These are phyloP conservation scores for Globodera rostochiensis DNA, from an alignment of 1,140 invertebrate genomes.

Conservation along the genomic window DNA sequence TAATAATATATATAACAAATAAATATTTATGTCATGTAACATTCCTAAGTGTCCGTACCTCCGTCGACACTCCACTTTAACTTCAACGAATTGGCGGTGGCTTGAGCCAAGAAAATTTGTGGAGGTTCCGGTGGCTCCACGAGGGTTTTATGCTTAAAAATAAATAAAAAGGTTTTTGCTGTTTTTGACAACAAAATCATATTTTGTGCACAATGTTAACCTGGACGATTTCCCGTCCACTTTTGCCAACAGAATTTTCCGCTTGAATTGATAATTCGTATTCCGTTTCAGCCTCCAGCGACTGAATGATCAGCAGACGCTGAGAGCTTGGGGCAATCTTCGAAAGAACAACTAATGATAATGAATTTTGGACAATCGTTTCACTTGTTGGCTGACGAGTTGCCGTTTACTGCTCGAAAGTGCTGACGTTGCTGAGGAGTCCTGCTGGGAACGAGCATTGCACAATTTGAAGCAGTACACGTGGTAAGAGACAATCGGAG, in stretches of 20 bases:
- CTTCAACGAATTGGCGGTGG: slow-evolving; percentile 50
- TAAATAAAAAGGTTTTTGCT: background rate
- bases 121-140: slow-evolving; percentile 53
- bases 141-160: slow-evolving; percentile 22
- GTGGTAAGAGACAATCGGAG: slow-evolving; percentile 36
- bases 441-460: background rate
- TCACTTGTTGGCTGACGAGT: slow-evolving; percentile 35
- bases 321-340: slow-evolving; percentile 21
- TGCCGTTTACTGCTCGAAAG: slow-evolving; percentile 17
- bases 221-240: slow-evolving; percentile 29
- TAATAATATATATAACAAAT: background rate
- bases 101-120: slow-evolving; percentile 36
- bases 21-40: too few species aligned
- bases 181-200: background rate
- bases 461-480: slow-evolving; percentile 28
- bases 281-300: slow-evolving; percentile 38
- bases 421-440: background rate
- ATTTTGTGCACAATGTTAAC: slow-evolving; percentile 1
- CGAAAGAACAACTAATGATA: slow-evolving; percentile 8
- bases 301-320: slow-evolving; percentile 24
- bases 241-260: slow-evolving; percentile 46
- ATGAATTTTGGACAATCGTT: slow-evolving; percentile 11
- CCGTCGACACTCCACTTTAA: slow-evolving; percentile 50
- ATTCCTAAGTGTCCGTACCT: slow-evolving; percentile 9
- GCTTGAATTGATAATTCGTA: slow-evolving; percentile 42